Base-by-base conservation (phyloP, 2,113 vertebrate species). In the Danionella cerebrum region DNA sequence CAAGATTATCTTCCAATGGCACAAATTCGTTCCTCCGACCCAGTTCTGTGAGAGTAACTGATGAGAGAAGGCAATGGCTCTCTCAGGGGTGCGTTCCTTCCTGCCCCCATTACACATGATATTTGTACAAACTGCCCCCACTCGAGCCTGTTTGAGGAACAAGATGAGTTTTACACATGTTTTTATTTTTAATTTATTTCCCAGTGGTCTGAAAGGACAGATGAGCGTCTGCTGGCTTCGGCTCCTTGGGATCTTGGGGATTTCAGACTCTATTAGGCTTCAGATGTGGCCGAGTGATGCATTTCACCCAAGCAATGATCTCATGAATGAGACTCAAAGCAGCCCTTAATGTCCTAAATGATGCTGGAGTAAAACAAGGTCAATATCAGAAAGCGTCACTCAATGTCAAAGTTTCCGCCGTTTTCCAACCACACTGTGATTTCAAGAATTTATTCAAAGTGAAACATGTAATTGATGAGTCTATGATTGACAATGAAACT, bases 61-160 rank as follows among this genome's bases (percentile, higher is more conserved):
- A 76, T 78, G 73, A 74, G 67, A 72, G 75, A 51, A 58, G 81
- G 76, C 73, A 74, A 82, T 77, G 77, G 75, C 42, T 69, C 53
- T 82, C 59, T 80, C 74, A 65, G 53, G 72, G 66, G 44, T 69
- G 70, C 13, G 42, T 78, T 76, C 67, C 75, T 74, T 72, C 58
- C 29, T 58, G 44, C 18, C 70, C 73, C 65, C 76, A 78, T 83
- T 77, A 81, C 73, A 25, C 77, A 78, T 76, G 73, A 76, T 50
- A 84, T 84, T 84, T 83, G 78, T 76, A 83, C 83, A 87, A 82
- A 84, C 82, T 86, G 85, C 82, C 81, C n/a, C 80, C 71, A 76
- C 81, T 85, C 84, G 73, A n/a, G n/a, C n/a, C n/a, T 82, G 75
- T 81, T 82, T 78, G 79, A 85, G 81, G 79, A 82, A 76, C 66